A percentile compares a stretch with the other conserved stretches of the same genome.
Conservation (phyloP, 2,113 vertebrate genomes). For the Callorhinus ursinus region DNA sequence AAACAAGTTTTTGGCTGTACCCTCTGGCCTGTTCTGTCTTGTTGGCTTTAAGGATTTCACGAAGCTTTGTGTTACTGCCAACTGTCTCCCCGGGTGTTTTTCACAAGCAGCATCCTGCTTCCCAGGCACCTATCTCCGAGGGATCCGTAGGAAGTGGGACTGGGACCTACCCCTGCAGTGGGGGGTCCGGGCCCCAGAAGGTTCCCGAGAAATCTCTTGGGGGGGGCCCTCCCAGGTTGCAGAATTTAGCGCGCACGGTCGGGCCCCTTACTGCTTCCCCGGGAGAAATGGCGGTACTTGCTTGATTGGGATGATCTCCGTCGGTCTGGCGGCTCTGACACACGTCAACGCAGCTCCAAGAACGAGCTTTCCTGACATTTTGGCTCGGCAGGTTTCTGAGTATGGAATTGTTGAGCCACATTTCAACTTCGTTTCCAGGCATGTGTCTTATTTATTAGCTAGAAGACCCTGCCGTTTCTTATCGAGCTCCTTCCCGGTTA, state of each 20-base stretch:
- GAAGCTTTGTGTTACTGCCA: constrained; percentile 66
- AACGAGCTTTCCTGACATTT: constrained; percentile 30
- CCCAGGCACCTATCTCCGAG: not conserved
- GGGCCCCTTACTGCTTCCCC: not conserved
- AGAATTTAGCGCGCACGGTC: not conserved
- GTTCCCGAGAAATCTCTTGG: constrained; percentile 24
- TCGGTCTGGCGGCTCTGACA: constrained; percentile 38
- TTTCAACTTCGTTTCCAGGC: constrained; percentile 60
- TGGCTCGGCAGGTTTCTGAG: not conserved
- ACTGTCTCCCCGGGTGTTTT: constrained; percentile 58
- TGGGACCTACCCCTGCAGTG: not conserved
- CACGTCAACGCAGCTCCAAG: constrained; percentile 23
- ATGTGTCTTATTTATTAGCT: constrained; percentile 55
- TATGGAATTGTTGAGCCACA: constrained; percentile 26
- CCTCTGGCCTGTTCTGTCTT: constrained; percentile 44
- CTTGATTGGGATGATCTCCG: not conserved
- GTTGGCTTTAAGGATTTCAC: constrained; percentile 43
- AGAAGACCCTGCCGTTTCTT: constrained; percentile 1
- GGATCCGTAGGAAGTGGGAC: not conserved
- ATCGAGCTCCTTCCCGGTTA: not conserved
- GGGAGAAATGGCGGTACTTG: not conserved
- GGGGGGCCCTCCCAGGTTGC: not conserved
- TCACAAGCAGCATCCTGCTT: not conserved
- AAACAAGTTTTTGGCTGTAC: constrained; percentile 6
- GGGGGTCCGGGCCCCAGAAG: not conserved